Evolutionary conservation across 2,113 vertebrate species (phyloP).

Genomic region (Rhinolophus sinicus): DNA sequence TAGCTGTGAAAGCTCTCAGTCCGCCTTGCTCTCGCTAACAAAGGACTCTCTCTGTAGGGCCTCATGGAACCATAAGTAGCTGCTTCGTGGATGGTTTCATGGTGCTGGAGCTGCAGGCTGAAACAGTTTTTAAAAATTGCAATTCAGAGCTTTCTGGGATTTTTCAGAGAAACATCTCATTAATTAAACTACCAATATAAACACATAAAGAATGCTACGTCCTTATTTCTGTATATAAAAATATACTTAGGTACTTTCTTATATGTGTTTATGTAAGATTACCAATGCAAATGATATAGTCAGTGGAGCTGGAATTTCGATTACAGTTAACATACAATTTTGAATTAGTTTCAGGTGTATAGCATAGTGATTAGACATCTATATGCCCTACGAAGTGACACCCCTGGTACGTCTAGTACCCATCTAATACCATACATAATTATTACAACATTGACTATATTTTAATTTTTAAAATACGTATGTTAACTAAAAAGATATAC

Average conservation of each 20-base stretch:
- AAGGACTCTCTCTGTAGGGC: constrained; percentile 96
- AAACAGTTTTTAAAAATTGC: neutral
- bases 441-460: rapidly evolving
- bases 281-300: neutral
- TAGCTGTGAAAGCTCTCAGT: constrained; percentile 97
- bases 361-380: neutral
- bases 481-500: neutral
- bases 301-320: neutral
- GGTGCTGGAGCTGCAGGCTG: constrained; percentile 94
- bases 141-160: neutral
- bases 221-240: neutral
- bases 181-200: neutral
- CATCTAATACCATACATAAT: neutral
- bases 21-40: constrained; percentile 94
- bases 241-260: neutral
- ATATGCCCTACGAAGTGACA: rapidly evolving
- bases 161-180: neutral
- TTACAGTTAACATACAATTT: too few species aligned
- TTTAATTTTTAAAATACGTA: neutral
- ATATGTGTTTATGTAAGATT: neutral
- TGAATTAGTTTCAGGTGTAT: neutral
- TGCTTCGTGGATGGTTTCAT: constrained; percentile 90
- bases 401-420: neutral
- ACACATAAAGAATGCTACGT: neutral
- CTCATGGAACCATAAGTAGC: constrained; percentile 93